Base-by-base conservation (phyloP, 2,888 invertebrate species). In the Bombylius discolor region DNA sequence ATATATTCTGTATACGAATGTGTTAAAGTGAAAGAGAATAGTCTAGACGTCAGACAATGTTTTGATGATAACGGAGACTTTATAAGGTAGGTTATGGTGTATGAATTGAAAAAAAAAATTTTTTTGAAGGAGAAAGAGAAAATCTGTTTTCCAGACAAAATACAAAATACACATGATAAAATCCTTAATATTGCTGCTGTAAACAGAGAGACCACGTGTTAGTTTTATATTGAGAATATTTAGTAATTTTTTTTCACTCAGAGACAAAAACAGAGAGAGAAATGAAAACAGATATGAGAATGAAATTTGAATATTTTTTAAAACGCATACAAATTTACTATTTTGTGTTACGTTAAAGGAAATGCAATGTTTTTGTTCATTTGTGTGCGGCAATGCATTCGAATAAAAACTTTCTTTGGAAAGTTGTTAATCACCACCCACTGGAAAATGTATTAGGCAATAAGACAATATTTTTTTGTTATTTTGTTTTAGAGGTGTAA, bases 381-480 rank as follows among this genome's bases (percentile, higher is more conserved):
- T 13, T 13, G 12, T 46, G 7, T 13, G 46, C n/a, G 4, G 4
- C 1, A 8, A 50, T 51, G 50, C 51, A 55, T 34, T 36, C 12
- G 31, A 46, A 45, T 45, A 51, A 46, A 39, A 36, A 51, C 39
- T 51, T 36, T 23, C 45, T 49, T n/a, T 49, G 49, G 49, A 46
- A 49, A 46, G 36, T 52, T 49, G 49, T 49, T 56, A 52, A 56
- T 56, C 49, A 56, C 56, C 52, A 52, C 56, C 56, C 56, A 56
- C 56, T 47, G 50, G 46, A 45, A 5, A 23, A 23, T 23, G 23
- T 23, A 23, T 23, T 23, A 23, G 23, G 23, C 23, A 23, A 3
- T 23, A 23, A 23, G 23, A 23, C 1, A 23, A 23, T 23, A 23
- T 23, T 23, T 23, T 23, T 23, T 23, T 23, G 1, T 23, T 23